These are phyloP conservation scores for Pantherophis alleghaniensis DNA, from an alignment of 2,797 vertebrate genomes.

Conservation along the genomic window DNA sequence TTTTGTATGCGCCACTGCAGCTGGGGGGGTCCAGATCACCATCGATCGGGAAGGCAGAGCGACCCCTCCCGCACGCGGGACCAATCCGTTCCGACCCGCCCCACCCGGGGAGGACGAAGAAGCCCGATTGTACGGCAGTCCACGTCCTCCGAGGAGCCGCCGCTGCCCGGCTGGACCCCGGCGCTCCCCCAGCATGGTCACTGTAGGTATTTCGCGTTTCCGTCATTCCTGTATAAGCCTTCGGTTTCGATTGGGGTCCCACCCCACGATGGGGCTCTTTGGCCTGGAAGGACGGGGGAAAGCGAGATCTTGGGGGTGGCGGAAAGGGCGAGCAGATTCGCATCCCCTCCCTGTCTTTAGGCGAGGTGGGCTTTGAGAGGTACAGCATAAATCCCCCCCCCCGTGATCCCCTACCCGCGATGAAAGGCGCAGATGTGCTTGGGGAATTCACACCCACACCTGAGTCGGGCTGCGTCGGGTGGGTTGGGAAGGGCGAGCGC, in stretches of 20 bases:
- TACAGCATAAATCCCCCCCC: neutral
- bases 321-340: neutral
- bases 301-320: neutral
- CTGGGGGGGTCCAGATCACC: neutral
- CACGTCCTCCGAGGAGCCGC: constrained; percentile 1
- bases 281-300: neutral
- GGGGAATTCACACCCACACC: neutral
- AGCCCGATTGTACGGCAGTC: constrained; percentile 9
- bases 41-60: constrained; percentile 8
- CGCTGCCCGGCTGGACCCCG: constrained; percentile 64
- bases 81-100: constrained; percentile 24
- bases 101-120: constrained; percentile 17
- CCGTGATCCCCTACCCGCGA: neutral
- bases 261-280: neutral
- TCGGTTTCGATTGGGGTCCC: too few species aligned
- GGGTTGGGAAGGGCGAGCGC: neutral
- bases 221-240: neutral
- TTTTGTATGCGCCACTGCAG: constrained; percentile 18
- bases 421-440: neutral
- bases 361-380: neutral
- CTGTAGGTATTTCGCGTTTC: constrained; percentile 62
- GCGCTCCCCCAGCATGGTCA: constrained; percentile 71
- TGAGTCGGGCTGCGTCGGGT: neutral
- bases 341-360: neutral
- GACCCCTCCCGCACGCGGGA: neutral